Base-by-base conservation (phyloP, 2,888 invertebrate species). In the Brenthis hecate region DNA sequence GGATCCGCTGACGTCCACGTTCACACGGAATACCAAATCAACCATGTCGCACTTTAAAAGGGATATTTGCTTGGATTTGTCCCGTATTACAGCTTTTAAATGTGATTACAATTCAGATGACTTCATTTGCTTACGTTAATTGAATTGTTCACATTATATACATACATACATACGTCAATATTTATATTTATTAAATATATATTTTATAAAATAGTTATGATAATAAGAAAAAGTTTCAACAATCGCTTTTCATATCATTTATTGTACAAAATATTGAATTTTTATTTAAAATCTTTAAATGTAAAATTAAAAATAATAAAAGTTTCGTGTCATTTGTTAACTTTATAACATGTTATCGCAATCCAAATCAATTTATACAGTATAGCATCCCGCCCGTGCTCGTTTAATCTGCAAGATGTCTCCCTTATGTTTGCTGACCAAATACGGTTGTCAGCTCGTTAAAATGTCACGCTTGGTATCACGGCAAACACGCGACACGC, bases 361-460 rank as follows among this genome's bases (percentile, higher is more conserved):
- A 36, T 43, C 14, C 19, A 16, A 16, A 68, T 68, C 48, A 47
- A 68, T 56, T 56, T 48, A 61, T 66, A 54, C 23, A 63, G 48
- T 54, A 50, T 16, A 11, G 23, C 23, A 43, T 23, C 19, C 61
- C 61, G 53, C 64, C 63, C 54, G 68, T 43, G 43, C 48, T 51
- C 80, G 80, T 84, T 83, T 84, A 85, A 86, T 85, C 84, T 84
- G 76, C 77, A 78, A 81, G 85, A 85, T 85, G 84, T 82, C 80
- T 79, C 80, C 71, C 73, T 65, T 71, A 71, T 78, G 80, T 83
- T 80, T 80, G 78, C 72, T 53, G 72, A 79, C 81, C 81, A 83
- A 78, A 84, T 76, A 77, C 69, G 69, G 69, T 74, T 66, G 74
- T 66, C 72, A 70, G 79, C 87, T 88, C 86, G 88, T 88, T 87